phyloP scores from a whole-genome alignment of 2,888 invertebrate genomes.

The Apoda limacodes region DNA sequence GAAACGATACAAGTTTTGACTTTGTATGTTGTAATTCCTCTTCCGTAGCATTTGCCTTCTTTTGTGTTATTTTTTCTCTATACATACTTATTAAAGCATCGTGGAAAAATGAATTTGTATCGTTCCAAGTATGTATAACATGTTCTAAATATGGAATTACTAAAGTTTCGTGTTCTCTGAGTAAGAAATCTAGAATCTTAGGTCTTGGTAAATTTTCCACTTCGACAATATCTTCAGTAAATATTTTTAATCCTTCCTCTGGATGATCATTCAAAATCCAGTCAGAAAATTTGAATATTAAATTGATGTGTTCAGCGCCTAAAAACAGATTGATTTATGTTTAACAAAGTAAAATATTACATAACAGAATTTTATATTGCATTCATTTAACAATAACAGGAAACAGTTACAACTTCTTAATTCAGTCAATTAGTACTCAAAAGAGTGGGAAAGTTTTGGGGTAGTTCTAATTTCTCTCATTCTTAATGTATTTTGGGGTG shows the following conservation, averaged over 20 bases:
- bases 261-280: conserved; percentile 92
- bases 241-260: conserved; percentile 89
- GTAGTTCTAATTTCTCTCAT: too few relatives aligned
- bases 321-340: too few relatives aligned
- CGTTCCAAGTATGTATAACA: conserved; percentile 90
- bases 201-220: conserved; percentile 91
- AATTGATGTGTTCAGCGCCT: conserved; percentile 82
- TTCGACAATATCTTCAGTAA: conserved; percentile 89
- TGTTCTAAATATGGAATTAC: conserved; percentile 96
- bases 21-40: conserved; percentile 51
- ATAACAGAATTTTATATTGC: too few relatives aligned
- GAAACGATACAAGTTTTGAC: conserved; percentile 77
- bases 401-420: too few relatives aligned
- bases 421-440: too few relatives aligned
- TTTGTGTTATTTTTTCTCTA: conserved; percentile 75
- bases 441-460: too few relatives aligned
- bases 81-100: conserved; percentile 92
- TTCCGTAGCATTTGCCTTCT: conserved; percentile 40
- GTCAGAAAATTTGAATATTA: conserved; percentile 94
- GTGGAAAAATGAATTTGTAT: conserved; percentile 86
- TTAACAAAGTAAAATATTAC: too few relatives aligned
- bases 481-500: too few relatives aligned
- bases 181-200: conserved; percentile 87
- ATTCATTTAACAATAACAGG: too few relatives aligned
- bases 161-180: conserved; percentile 82